Percentiles rank a stretch among this genome's conserved stretches.
These are phyloP conservation scores for Plecotus auritus DNA, from an alignment of 2,113 vertebrate species.

Conservation along the genomic window DNA sequence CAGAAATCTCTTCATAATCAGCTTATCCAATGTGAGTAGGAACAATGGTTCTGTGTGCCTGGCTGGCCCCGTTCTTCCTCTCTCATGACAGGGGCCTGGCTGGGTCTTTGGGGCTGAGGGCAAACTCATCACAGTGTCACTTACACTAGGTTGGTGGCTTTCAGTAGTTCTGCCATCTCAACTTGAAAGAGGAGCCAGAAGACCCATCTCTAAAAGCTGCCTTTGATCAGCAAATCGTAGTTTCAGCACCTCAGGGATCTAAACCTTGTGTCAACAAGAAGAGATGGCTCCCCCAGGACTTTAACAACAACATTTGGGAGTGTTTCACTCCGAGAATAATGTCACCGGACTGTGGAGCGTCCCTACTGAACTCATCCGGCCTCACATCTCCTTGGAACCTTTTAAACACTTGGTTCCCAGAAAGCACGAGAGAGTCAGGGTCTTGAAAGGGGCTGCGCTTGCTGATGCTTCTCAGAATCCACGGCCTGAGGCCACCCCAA, in stretches of 20 bases:
- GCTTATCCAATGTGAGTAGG: neutral
- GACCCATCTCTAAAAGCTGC: neutral
- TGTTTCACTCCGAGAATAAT: neutral
- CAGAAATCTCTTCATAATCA: constrained; percentile 55
- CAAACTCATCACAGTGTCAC: neutral
- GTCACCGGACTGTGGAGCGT: neutral
- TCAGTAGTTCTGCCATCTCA: neutral
- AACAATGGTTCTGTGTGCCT: constrained; percentile 49
- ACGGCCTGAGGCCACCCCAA: neutral
- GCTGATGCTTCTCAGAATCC: neutral
- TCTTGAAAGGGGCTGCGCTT: neutral
- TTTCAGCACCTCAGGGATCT: neutral
- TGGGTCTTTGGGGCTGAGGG: constrained; percentile 6
- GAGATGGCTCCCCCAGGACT: neutral
- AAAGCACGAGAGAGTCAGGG: neutral
- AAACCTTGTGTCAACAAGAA: neutral
- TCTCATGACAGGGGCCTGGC: neutral
- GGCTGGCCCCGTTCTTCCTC: constrained; percentile 21
- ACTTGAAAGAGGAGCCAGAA: neutral
- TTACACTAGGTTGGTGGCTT: neutral
- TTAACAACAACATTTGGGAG: neutral
- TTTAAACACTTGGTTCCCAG: neutral
- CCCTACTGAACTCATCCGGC: neutral
- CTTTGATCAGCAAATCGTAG: neutral
- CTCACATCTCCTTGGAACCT: neutral